Percentiles rank a stretch among this genome's conserved stretches.
These are phyloP conservation scores for Anolis sagrei DNA, from an alignment of 2,113 vertebrate genomes.

Conservation along the genomic window DNA sequence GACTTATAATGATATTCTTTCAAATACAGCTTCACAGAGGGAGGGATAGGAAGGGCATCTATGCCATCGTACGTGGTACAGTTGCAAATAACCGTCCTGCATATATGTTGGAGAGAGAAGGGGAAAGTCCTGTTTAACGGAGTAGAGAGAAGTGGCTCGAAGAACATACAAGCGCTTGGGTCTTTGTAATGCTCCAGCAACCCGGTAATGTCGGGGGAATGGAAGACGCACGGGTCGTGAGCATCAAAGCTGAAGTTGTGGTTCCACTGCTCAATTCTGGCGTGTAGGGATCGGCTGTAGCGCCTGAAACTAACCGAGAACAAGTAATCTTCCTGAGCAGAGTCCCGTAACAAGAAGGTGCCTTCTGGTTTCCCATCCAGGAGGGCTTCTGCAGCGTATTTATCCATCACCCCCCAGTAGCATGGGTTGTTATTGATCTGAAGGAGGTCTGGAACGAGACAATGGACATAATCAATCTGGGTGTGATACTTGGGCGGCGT, in stretches of 20 bases:
- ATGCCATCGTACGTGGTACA: conserved; percentile 91
- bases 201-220: conserved; percentile 90
- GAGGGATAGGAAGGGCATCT: conserved; percentile 85
- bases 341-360: conserved; percentile 93
- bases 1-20: conserved; percentile 94
- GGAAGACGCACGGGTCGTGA: conserved; percentile 95
- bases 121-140: conserved; percentile 92
- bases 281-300: conserved; percentile 95
- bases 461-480: conserved; percentile 86
- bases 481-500: conserved; percentile 80
- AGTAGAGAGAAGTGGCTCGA: conserved; percentile 92
- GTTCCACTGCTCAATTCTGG: conserved; percentile 95
- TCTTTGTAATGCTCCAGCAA: conserved; percentile 95
- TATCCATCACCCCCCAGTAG: conserved; percentile 97
- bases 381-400: conserved; percentile 93
- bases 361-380: conserved; percentile 96
- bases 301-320: conserved; percentile 97
- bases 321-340: conserved; percentile 95
- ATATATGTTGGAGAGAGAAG: conserved; percentile 93
- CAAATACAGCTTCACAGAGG: conserved; percentile 91
- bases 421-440: conserved; percentile 96
- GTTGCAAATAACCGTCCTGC: conserved; percentile 92
- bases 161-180: conserved; percentile 95
- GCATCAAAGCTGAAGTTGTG: conserved; percentile 97
- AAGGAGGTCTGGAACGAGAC: conserved; percentile 94